Conservation (phyloP, 2,113 vertebrate species). For the Tylochromis polylepis region DNA sequence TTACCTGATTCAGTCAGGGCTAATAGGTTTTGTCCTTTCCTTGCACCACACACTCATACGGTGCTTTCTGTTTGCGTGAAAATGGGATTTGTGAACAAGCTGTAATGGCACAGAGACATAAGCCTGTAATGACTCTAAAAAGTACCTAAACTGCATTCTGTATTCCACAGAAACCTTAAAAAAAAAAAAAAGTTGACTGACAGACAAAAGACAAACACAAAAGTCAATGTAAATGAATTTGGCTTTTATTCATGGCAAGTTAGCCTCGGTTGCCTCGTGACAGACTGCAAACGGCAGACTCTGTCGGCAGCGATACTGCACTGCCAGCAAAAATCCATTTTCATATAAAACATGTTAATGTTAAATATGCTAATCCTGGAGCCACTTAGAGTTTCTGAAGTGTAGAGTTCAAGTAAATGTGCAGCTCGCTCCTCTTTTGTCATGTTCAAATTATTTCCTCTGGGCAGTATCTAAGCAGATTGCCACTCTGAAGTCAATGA, state of each 20-base stretch:
- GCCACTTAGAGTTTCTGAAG: background rate
- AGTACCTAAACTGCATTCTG: background rate
- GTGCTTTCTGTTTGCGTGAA: background rate
- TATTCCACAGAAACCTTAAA: background rate
- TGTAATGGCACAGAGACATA: background rate
- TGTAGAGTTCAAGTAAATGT: conserved; percentile 12
- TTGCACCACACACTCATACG: background rate
- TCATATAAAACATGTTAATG: background rate
- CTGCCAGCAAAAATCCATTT: background rate
- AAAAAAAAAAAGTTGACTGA: background rate
- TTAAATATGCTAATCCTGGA: conserved; percentile 26
- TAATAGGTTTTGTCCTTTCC: conserved; percentile 15
- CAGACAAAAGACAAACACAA: background rate
- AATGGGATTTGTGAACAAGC: background rate
- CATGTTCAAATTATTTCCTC: conserved; percentile 38
- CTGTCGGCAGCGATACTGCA: background rate
- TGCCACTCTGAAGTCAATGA: conserved; percentile 39
- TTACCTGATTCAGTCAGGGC: conserved; percentile 32
- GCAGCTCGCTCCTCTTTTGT: conserved; percentile 22
- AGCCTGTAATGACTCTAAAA: background rate
- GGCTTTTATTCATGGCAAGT: background rate
- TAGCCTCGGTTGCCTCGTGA: background rate
- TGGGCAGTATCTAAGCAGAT: conserved; percentile 29
- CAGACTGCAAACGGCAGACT: background rate
- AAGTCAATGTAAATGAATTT: background rate